Conservation (phyloP, 2,113 vertebrate species). For the Cranoglanis bouderius region DNA sequence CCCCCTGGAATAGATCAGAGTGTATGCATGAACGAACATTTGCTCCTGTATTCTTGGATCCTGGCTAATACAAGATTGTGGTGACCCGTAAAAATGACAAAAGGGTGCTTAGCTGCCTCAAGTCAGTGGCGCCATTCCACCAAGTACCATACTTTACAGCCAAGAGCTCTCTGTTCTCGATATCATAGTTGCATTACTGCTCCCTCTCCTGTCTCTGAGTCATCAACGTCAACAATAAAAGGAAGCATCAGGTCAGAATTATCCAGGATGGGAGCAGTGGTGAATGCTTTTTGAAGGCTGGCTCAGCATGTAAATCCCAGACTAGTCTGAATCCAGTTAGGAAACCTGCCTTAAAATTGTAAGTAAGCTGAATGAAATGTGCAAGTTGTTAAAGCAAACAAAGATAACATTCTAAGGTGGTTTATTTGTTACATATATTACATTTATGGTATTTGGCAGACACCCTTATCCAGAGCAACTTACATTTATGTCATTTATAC, state of each 20-base stretch:
- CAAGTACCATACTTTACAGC: background rate
- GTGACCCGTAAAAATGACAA: background rate
- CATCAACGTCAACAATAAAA: background rate
- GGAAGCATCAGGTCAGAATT: background rate
- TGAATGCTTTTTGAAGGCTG: background rate
- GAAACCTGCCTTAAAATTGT: no score
- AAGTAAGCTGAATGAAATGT: background rate
- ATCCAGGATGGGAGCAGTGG: background rate
- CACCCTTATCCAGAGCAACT: no score
- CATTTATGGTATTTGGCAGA: no score
- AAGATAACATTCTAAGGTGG: background rate
- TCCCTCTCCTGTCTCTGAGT: background rate
- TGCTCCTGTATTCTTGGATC: background rate
- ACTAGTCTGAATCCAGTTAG: background rate
- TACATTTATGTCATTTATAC: no score
- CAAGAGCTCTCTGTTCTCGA: background rate
- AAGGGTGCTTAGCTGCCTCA: background rate
- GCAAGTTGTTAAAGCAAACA: background rate
- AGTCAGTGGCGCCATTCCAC: background rate
- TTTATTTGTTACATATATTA: background rate
- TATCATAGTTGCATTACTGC: no score
- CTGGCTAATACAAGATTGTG: background rate
- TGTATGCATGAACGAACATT: background rate
- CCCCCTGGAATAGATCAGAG: background rate
- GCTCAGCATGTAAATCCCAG: background rate